These are phyloP conservation scores for Amphiduros pacificus DNA, from an alignment of 2,888 invertebrate species.

Conservation along the genomic window DNA sequence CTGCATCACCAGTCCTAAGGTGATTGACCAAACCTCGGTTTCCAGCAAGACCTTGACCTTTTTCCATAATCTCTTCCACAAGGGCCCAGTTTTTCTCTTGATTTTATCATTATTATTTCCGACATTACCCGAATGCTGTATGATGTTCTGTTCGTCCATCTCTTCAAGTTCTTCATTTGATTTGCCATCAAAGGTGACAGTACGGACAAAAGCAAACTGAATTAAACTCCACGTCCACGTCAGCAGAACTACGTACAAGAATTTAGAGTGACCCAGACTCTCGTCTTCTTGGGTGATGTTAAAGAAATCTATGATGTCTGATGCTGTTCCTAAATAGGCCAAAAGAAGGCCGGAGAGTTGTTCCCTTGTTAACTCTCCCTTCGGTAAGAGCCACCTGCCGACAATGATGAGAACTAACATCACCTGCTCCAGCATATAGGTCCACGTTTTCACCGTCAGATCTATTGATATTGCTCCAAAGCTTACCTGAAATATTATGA, in stretches of 20 bases:
- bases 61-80: neutral
- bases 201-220: constrained; percentile 7
- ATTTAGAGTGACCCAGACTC: no score
- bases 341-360: constrained; percentile 9
- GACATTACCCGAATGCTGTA: no score
- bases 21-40: constrained; percentile 1
- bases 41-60: neutral
- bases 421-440: neutral
- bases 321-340: constrained; percentile 7
- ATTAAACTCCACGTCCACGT: constrained; percentile 7
- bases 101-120: neutral
- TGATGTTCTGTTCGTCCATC: neutral
- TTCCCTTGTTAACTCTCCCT: constrained; percentile 12
- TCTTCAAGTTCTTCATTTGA: neutral
- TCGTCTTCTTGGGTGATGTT: neutral
- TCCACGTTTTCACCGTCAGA: no score
- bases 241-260: neutral
- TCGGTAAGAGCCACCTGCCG: constrained; percentile 12
- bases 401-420: constrained; percentile 8
- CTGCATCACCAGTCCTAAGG: neutral
- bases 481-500: no score
- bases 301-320: constrained; percentile 17
- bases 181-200: neutral
- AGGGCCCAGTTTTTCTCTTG: neutral
- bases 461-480: no score